Percentiles rank a stretch among this genome's conserved stretches.
These are phyloP conservation scores for Aphidoletes aphidimyza DNA, from an alignment of 2,888 invertebrate genomes.

Conservation along the genomic window DNA sequence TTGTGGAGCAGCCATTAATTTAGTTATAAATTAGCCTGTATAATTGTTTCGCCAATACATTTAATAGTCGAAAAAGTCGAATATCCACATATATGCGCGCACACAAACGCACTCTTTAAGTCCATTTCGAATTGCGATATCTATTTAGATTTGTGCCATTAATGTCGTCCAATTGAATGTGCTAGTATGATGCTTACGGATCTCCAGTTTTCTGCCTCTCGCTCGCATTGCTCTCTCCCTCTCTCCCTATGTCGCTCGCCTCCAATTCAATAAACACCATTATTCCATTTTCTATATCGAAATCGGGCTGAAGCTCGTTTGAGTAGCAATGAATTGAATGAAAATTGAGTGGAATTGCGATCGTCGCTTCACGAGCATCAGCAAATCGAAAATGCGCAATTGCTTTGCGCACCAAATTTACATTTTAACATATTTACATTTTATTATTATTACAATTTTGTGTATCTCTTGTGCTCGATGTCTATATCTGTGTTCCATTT, in stretches of 20 bases:
- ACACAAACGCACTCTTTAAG: not conserved
- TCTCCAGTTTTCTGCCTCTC: too few relatives aligned
- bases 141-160: not conserved
- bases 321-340: not conserved
- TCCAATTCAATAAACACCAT: constrained; percentile 5
- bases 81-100: not conserved
- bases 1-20: constrained; percentile 18
- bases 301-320: not conserved
- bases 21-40: constrained; percentile 20
- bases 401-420: constrained; percentile 60
- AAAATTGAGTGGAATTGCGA: not conserved
- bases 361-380: not conserved
- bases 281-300: constrained; percentile 13
- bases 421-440: constrained; percentile 53
- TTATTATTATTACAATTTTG: constrained; percentile 21
- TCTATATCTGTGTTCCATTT: not conserved
- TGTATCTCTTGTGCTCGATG: not conserved
- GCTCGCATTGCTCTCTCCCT: too few relatives aligned
- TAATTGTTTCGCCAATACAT: not conserved
- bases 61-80: not conserved
- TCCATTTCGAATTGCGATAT: constrained; percentile 7
- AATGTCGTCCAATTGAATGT: too few relatives aligned
- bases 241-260: too few relatives aligned
- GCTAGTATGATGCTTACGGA: too few relatives aligned
- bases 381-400: constrained; percentile 61